Evolutionary conservation across 1,140 invertebrate genomes (phyloP).

Genomic region (Pinna nobilis): DNA sequence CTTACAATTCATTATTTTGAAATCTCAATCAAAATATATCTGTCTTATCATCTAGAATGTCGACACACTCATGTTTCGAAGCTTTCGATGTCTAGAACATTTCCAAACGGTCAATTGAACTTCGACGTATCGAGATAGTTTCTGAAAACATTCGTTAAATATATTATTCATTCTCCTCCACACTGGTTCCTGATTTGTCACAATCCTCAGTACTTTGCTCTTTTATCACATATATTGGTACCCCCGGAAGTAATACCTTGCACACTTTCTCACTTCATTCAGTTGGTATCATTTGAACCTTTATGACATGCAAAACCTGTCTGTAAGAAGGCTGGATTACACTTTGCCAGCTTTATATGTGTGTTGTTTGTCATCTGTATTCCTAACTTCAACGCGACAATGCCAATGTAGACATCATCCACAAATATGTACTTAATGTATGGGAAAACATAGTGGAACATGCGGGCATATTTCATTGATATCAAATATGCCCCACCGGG

Average conservation of each 20-base stretch:
- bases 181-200: too few relatives aligned
- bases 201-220: too few relatives aligned
- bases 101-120: not conserved
- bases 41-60: not conserved
- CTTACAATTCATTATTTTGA: too few relatives aligned
- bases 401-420: constrained; percentile 37
- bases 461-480: constrained; percentile 3
- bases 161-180: too few relatives aligned
- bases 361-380: not conserved
- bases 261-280: too few relatives aligned
- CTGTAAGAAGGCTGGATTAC: too few relatives aligned
- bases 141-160: not conserved
- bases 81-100: not conserved
- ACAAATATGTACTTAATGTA: constrained; percentile 31
- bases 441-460: constrained; percentile 20
- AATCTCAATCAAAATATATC: too few relatives aligned
- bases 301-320: too few relatives aligned
- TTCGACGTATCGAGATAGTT: not conserved
- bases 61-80: not conserved
- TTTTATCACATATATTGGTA: too few relatives aligned
- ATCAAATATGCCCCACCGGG: constrained; percentile 18
- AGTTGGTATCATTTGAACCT: too few relatives aligned
- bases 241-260: too few relatives aligned
- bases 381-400: constrained; percentile 30
- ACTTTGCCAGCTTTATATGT: not conserved